These are phyloP conservation scores for Enteromius unitaeniatus DNA, from an alignment of 2,797 vertebrate genomes.

Conservation along the genomic window DNA sequence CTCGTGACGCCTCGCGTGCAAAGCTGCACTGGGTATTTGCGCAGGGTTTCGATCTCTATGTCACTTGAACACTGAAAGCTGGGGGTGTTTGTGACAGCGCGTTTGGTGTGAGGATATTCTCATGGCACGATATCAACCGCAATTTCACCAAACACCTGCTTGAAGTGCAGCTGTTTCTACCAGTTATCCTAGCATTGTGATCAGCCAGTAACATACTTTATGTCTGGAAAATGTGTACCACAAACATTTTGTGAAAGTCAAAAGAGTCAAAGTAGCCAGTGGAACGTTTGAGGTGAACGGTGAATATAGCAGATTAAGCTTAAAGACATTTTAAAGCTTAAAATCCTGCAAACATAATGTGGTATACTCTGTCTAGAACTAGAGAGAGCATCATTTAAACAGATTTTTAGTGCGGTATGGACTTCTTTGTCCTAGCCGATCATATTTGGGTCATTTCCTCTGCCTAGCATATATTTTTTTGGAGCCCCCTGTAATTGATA, in stretches of 20 bases:
- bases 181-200: constrained; percentile 31
- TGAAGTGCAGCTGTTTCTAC: constrained; percentile 37
- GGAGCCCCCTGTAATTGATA: constrained; percentile 56
- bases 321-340: constrained; percentile 12
- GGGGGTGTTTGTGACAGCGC: not conserved
- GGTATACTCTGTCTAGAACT: not conserved
- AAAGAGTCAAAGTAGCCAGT: constrained; percentile 9
- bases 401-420: not conserved
- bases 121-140: constrained; percentile 23
- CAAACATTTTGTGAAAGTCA: constrained; percentile 29
- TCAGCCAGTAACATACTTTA: constrained; percentile 20
- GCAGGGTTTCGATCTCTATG: constrained; percentile 1
- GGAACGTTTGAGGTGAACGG: not conserved
- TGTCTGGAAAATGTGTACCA: constrained; percentile 40
- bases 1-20: constrained; percentile 39
- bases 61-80: constrained; percentile 3
- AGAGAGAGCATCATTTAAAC: not conserved
- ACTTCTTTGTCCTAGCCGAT: not conserved
- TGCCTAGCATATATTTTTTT: not conserved
- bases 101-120: constrained; percentile 32
- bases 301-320: not conserved
- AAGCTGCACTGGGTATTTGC: constrained; percentile 28
- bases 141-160: constrained; percentile 42
- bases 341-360: not conserved
- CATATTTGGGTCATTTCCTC: constrained; percentile 36